A percentile compares a stretch with the other conserved stretches of the same genome.
Evolutionary conservation across 2,888 invertebrate genomes (phyloP).

Genomic region (Meandrusa payeni): DNA sequence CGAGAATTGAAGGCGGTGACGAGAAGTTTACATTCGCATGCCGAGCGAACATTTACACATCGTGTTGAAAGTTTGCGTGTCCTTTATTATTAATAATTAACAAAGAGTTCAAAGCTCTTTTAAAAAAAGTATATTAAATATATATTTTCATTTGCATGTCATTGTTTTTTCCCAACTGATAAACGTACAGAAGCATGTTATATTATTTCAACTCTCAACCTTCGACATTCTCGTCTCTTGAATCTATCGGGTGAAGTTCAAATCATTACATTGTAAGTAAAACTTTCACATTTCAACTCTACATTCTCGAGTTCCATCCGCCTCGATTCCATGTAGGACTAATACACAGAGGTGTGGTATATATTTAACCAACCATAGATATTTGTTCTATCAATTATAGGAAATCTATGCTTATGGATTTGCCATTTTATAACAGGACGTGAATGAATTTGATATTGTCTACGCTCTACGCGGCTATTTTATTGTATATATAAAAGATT

Average conservation of each 20-base stretch:
- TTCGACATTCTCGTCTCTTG: conserved; percentile 3
- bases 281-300: conserved; percentile 60
- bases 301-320: conserved; percentile 70
- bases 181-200: conserved; percentile 23
- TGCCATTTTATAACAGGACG: conserved; percentile 9
- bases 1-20: not conserved
- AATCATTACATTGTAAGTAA: conserved; percentile 25
- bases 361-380: conserved; percentile 25
- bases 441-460: conserved; percentile 3
- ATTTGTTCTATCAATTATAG: conserved; percentile 7
- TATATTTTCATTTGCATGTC: too few species aligned
- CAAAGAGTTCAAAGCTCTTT: too few species aligned
- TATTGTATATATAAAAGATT: conserved; percentile 2
- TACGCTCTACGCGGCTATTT: not conserved
- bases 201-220: not conserved
- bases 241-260: too few species aligned
- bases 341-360: conserved; percentile 49
- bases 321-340: conserved; percentile 59
- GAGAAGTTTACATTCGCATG: conserved; percentile 16
- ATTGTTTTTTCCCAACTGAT: conserved; percentile 27
- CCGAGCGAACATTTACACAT: not conserved
- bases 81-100: too few species aligned
- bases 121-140: too few species aligned
- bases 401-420: not conserved
- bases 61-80: too few species aligned